Evolutionary conservation across 2,888 invertebrate species (phyloP), one percentile per base, ranked within the genome.

Genomic region (Metellina segmentata): DNA sequence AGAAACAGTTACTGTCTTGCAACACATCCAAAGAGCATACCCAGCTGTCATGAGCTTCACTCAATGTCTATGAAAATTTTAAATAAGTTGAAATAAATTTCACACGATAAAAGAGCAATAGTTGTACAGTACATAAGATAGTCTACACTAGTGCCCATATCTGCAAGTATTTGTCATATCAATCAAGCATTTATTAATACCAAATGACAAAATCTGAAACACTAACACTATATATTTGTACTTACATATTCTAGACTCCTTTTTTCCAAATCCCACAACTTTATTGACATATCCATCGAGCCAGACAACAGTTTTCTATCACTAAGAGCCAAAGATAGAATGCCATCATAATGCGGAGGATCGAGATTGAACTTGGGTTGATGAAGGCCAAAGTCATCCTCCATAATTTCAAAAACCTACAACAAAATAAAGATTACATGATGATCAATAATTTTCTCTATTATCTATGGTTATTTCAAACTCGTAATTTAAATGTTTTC

Each of bases 281-380:
- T 98, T 94, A 98, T 97, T 94, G 97, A 97, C 95, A 97, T 97
- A 95, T 98, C 98, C 79, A 98, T 95, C 6, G 97, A 97, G 69
- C 97, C 98, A 94, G 97, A 97, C 96, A 97, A 98, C 19, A 98
- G 95, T 20, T 96, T 96, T 93, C 96, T 96, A 69, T 96, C 97
- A 92, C 95, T 95, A 85, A 97, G 95, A 70, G 97, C 96, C 81
- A 98, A 95, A 75, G 97, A 97, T 94, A 98, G 97, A 88, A 98
- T 97, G 52, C 98, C 98, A 95, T 98, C 98, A 95, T 98, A 98
- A 95, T 98, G 98, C 7, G 98, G 98, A 16, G 98, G 98, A 94
- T 97, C 96, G 90, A 97, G 95, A 94, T 97, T 96, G 85, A 96
- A 96, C 53, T 97, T 95, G 93, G 96, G 96, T 94, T 95, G 95